These are phyloP conservation scores for Heliconius cydno DNA, from an alignment of 2,888 invertebrate species.

Conservation along the genomic window DNA sequence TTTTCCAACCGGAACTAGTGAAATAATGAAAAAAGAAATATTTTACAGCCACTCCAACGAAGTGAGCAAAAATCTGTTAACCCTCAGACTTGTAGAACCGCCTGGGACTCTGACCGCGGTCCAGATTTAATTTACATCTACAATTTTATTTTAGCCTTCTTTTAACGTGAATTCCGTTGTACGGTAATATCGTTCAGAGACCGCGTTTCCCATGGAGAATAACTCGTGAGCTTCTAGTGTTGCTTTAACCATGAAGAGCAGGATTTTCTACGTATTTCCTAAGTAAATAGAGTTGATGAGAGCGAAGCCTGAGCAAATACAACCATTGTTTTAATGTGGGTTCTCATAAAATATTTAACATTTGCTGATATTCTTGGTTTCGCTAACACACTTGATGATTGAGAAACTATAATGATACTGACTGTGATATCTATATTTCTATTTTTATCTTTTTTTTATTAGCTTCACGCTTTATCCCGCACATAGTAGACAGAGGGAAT, in stretches of 20 bases:
- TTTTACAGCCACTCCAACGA: constrained; percentile 42
- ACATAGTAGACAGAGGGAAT: no score
- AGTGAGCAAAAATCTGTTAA: constrained; percentile 50
- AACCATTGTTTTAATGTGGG: constrained; percentile 48
- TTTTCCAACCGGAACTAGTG: not conserved
- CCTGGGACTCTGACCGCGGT: constrained; percentile 55
- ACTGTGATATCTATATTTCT: not conserved
- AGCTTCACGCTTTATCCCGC: no score
- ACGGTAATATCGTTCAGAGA: constrained; percentile 33
- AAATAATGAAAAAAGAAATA: constrained; percentile 1
- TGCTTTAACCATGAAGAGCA: constrained; percentile 19
- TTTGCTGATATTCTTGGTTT: constrained; percentile 38
- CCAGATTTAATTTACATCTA: constrained; percentile 60
- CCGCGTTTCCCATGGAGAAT: constrained; percentile 7
- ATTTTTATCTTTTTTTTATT: no score
- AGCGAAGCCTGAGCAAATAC: constrained; percentile 49
- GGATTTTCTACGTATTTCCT: constrained; percentile 34
- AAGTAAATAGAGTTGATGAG: constrained; percentile 44
- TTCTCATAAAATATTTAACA: constrained; percentile 58
- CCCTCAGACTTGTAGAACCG: constrained; percentile 47
- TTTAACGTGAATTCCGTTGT: constrained; percentile 44
- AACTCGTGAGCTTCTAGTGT: constrained; percentile 1
- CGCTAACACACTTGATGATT: not conserved
- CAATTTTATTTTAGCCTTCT: constrained; percentile 45
- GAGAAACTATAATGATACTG: not conserved